Conservation (phyloP, 2,113 vertebrate species). For the Phycodurus eques region DNA sequence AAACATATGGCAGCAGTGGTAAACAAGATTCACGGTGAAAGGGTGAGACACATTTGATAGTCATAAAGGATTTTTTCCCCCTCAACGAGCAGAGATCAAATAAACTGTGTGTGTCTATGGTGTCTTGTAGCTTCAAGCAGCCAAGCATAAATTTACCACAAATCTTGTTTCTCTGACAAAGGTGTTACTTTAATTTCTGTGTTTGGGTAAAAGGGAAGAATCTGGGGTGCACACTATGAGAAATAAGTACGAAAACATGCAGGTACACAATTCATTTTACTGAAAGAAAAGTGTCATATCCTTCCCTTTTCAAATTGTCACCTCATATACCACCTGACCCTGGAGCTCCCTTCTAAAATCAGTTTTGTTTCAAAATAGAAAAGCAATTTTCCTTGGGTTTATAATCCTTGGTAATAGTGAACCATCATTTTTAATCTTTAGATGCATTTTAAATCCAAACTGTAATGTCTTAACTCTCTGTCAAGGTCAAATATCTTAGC, state of each 20-base stretch:
- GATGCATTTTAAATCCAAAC: slow-evolving; percentile 83
- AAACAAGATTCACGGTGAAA: slow-evolving; percentile 76
- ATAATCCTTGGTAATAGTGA: slow-evolving; percentile 82
- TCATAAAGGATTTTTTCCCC: slow-evolving; percentile 77
- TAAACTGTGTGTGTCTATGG: slow-evolving; percentile 71
- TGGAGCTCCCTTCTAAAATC: slow-evolving; percentile 69
- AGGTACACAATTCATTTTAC: slow-evolving; percentile 41
- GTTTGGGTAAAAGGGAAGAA: slow-evolving; percentile 49
- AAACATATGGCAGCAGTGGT: slow-evolving; percentile 72
- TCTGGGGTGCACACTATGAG: slow-evolving; percentile 47
- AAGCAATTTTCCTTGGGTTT: slow-evolving; percentile 81
- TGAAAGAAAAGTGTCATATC: slow-evolving; percentile 46
- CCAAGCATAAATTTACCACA: slow-evolving; percentile 77
- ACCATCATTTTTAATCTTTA: slow-evolving; percentile 84
- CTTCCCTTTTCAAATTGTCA: slow-evolving; percentile 57
- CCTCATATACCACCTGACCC: slow-evolving; percentile 75
- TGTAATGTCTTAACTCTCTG: slow-evolving; percentile 82
- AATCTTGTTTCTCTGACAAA: slow-evolving; percentile 77
- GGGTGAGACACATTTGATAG: slow-evolving; percentile 78
- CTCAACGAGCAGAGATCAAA: slow-evolving; percentile 77
- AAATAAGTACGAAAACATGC: slow-evolving; percentile 10
- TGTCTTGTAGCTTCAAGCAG: slow-evolving; percentile 74
- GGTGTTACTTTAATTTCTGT: slow-evolving; percentile 79
- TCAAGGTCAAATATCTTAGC: slow-evolving; percentile 83
- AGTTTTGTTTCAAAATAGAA: slow-evolving; percentile 78